Base-by-base conservation (phyloP, 2,888 invertebrate species). In the Athalia circularis region DNA sequence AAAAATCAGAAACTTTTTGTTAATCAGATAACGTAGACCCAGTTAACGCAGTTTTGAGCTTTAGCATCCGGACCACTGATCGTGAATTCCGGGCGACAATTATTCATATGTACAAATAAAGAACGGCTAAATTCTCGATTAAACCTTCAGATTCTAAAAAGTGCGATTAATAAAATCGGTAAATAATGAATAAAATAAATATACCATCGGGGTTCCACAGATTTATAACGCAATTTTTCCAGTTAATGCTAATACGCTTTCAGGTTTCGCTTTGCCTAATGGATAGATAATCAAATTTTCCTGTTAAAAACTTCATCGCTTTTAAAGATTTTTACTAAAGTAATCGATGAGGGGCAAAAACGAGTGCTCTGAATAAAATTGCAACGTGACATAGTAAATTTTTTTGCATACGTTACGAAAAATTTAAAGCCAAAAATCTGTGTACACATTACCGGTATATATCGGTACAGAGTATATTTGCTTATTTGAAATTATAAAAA, bases 191-290 rank as follows among this genome's bases (percentile, higher is more conserved):
- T 13, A 72, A 45, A 72, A 72, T 59, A 62, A 62, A 6, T 57
- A 6, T 65, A 65, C 48, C 15, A 13, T 29, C 6, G 64, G 9
- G 72, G 57, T 57, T 72, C 72, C 72, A 43, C 59, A n/a, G 57
- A 72, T 57, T 57, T 72, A 29, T 29, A 72, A 72, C 72, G 57
- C 52, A 72, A 72, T 72, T 59, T 72, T 72, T 72, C 72, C 47
- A 47, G 59, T 59, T 29, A 29, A 29, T 57, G 72, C 59, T 72
- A 72, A 72, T 29, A 29, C 48, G 59, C 72, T 59, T 72, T 72
- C 29, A 72, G 57, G 72, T 72, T 57, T 47, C 47, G 13, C 57
- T 57, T 72, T 72, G 45, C 57, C 57, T 72, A 72, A 72, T 72
- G 72, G 72, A 57, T 59, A 72, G 47, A 47, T 72, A 72, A 72